Percentiles rank a stretch among this genome's conserved stretches.
Conservation (phyloP, 2,113 vertebrate species). For the Glaucidium brasilianum region DNA sequence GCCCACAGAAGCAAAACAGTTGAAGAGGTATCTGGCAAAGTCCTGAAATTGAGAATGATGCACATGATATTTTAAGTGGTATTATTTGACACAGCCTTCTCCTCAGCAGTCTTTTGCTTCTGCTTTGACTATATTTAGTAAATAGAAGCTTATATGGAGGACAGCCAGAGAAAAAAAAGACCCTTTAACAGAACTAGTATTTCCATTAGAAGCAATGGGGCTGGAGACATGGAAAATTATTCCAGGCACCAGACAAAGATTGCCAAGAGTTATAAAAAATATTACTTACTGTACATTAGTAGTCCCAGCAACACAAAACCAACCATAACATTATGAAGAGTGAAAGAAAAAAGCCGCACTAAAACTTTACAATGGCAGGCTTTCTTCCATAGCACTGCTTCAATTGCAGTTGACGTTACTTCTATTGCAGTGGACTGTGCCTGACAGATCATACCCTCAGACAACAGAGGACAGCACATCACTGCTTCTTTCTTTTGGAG, state of each 20-base stretch:
- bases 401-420: not conserved
- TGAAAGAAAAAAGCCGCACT: not conserved
- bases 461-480: not conserved
- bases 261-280: not conserved
- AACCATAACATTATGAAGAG: not conserved
- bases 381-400: not conserved
- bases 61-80: fast-evolving
- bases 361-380: not conserved
- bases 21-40: not conserved
- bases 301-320: not conserved
- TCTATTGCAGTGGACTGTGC: not conserved
- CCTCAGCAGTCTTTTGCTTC: not conserved
- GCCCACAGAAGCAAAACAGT: not conserved
- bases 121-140: not conserved
- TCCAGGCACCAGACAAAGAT: not conserved
- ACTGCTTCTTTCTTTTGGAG: not conserved
- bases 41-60: not conserved
- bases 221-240: not conserved
- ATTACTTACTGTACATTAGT: not conserved
- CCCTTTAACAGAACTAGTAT: not conserved
- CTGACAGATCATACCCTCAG: not conserved
- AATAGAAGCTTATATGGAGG: not conserved
- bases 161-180: not conserved
- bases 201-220: not conserved
- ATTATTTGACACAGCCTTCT: not conserved